A percentile compares a stretch with the other conserved stretches of the same genome.
phyloP scores from a whole-genome alignment of 2,797 vertebrate genomes.

The Xenopus petersii region DNA sequence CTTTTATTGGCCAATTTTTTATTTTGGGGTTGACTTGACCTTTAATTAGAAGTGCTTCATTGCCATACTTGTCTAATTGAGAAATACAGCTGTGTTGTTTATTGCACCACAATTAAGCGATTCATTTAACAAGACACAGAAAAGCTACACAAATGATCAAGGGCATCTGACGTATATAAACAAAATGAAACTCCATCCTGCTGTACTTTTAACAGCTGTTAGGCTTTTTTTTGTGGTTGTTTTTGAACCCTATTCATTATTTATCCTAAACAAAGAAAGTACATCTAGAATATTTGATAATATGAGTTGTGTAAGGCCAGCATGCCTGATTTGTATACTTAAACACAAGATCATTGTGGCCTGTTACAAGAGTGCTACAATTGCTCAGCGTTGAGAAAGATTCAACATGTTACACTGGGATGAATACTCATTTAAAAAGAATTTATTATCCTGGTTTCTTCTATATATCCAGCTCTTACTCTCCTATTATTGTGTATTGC shows the following conservation, averaged over 20 bases:
- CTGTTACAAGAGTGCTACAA: constrained; percentile 1
- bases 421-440: neutral
- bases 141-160: constrained; percentile 52
- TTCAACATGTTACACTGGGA: neutral
- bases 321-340: constrained; percentile 48
- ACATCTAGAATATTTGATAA: constrained; percentile 88
- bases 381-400: neutral
- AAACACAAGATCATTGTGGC: constrained; percentile 65
- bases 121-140: constrained; percentile 55
- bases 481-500: neutral
- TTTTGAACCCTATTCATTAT: constrained; percentile 61
- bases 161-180: constrained; percentile 64
- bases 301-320: constrained; percentile 71
- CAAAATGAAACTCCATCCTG: constrained; percentile 62
- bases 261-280: constrained; percentile 81
- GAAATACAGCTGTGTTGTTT: constrained; percentile 70
- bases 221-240: constrained; percentile 52
- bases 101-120: constrained; percentile 54
- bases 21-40: too few relatives aligned
- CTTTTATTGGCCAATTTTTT: too few relatives aligned
- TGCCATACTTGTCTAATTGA: constrained; percentile 63
- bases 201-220: constrained; percentile 55
- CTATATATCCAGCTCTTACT: neutral
- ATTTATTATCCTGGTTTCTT: constrained; percentile 2
- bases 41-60: too few relatives aligned